A percentile compares a stretch with the other conserved stretches of the same genome.
Evolutionary conservation across 2,113 vertebrate genomes (phyloP).

Genomic region (Taurulus bubalis): DNA sequence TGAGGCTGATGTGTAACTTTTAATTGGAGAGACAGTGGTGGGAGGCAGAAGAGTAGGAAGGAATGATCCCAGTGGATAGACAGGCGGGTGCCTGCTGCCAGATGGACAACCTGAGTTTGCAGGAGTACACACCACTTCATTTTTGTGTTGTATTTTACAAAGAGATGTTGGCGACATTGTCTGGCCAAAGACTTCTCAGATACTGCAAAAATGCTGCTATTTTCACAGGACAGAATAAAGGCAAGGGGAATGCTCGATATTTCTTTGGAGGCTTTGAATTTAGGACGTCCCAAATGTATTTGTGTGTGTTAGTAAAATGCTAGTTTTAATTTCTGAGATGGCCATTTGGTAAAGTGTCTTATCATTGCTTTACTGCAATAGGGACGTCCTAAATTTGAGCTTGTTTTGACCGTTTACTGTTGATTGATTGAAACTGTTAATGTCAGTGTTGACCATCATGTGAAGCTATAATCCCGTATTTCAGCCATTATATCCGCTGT

Average conservation of each 20-base stretch:
- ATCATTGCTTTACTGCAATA: slow-evolving; percentile 53
- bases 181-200: slow-evolving; percentile 26
- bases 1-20: slow-evolving; percentile 79
- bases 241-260: background rate
- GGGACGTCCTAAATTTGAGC: too few species aligned
- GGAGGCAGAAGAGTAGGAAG: slow-evolving; percentile 68
- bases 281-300: background rate
- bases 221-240: slow-evolving; percentile 14
- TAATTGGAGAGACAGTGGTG: slow-evolving; percentile 81
- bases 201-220: slow-evolving; percentile 30
- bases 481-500: background rate
- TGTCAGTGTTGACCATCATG: background rate
- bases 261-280: background rate
- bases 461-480: background rate
- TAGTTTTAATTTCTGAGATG: slow-evolving; percentile 55
- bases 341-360: slow-evolving; percentile 70
- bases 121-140: slow-evolving; percentile 58
- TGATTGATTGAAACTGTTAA: background rate
- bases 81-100: slow-evolving; percentile 64
- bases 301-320: slow-evolving; percentile 41
- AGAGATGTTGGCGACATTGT: slow-evolving; percentile 21
- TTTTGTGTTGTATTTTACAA: slow-evolving; percentile 44
- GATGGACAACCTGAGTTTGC: slow-evolving; percentile 74
- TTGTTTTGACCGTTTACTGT: background rate
- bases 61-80: slow-evolving; percentile 73